Conservation (phyloP, 2,113 vertebrate genomes). For the Hydrochoerus hydrochaeris region DNA sequence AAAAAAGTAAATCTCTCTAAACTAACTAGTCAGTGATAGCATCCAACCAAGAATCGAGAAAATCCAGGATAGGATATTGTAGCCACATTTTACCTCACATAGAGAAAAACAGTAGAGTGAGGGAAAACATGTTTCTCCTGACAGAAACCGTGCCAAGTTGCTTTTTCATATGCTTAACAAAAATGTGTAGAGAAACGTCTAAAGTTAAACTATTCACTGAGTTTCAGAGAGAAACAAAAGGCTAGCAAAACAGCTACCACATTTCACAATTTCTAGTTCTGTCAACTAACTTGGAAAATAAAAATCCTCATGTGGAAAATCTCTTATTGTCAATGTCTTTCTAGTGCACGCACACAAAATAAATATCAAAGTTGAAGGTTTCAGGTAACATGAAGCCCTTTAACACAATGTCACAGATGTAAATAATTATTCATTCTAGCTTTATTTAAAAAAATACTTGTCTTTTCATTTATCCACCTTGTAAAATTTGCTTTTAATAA, state of each 20-base stretch:
- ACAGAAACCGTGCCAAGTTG: not conserved
- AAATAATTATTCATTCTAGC: not conserved
- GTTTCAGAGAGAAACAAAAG: constrained; percentile 51
- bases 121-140: not conserved
- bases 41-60: not conserved
- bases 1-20: not conserved
- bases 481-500: constrained; percentile 6
- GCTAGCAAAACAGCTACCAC: not conserved
- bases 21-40: not conserved
- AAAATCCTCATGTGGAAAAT: not conserved
- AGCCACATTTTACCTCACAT: not conserved
- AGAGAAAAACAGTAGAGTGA: not conserved
- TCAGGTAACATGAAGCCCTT: not conserved
- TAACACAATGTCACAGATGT: not conserved
- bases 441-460: not conserved
- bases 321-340: not conserved
- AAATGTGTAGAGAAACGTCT: not conserved
- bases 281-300: not conserved
- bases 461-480: constrained; percentile 4
- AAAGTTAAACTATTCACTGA: not conserved
- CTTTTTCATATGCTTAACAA: not conserved
- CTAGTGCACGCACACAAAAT: not conserved
- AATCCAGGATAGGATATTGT: not conserved
- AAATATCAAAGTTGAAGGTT: not conserved
- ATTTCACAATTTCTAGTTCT: not conserved